These are phyloP conservation scores for Phasianus colchicus DNA, from an alignment of 2,113 vertebrate species.

Conservation along the genomic window DNA sequence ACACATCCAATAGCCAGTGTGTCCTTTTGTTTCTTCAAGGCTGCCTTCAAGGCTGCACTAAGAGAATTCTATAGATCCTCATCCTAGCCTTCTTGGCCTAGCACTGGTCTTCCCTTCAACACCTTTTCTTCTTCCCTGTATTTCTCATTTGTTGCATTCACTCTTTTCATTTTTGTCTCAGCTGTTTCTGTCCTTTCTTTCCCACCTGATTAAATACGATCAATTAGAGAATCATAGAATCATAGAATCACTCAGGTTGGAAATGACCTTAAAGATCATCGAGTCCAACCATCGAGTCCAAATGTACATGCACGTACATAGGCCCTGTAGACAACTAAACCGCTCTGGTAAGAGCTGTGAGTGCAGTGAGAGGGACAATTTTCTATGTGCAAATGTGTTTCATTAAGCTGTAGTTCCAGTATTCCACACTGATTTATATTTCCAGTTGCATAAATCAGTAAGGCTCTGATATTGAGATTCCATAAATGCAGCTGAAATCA, in stretches of 20 bases:
- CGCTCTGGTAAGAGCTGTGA: not conserved
- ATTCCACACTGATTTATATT: not conserved
- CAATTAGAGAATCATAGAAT: too few species aligned
- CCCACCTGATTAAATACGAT: not conserved
- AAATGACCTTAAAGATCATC: too few species aligned
- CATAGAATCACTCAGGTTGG: too few species aligned
- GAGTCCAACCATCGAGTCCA: too few species aligned
- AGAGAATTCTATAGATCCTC: not conserved
- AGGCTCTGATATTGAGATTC: not conserved
- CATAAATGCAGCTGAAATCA: not conserved
- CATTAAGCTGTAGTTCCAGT: not conserved
- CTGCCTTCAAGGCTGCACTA: not conserved
- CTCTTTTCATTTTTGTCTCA: not conserved
- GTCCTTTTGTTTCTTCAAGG: conserved; percentile 17
- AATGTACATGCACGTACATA: not conserved
- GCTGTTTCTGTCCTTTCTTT: not conserved
- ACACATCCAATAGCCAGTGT: not conserved
- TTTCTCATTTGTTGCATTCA: not conserved
- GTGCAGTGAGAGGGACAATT: not conserved
- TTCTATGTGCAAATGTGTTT: not conserved
- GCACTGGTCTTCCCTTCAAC: not conserved
- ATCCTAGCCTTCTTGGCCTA: not conserved
- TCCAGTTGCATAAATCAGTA: not conserved
- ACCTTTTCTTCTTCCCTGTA: not conserved
- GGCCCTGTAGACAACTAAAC: not conserved